Evolutionary conservation across 2,888 invertebrate species (phyloP).

Genomic region (Agrilus biguttatus): DNA sequence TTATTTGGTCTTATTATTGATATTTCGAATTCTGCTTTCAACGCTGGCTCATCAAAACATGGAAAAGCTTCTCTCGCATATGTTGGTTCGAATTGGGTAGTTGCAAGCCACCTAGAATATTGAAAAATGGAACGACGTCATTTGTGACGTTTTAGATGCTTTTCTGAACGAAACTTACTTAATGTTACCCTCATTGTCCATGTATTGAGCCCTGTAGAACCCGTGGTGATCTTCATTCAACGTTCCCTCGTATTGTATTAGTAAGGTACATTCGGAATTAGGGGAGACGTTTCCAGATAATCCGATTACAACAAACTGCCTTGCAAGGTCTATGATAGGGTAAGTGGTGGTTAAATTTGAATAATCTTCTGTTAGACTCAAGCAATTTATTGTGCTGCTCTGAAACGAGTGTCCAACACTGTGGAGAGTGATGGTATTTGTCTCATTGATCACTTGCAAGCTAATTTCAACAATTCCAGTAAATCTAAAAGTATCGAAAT

Average conservation of each 20-base stretch:
- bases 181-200: slow-evolving; percentile 2
- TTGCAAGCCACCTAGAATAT: slow-evolving; percentile 24
- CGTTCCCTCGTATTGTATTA: neutral
- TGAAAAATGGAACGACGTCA: neutral
- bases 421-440: slow-evolving; percentile 7
- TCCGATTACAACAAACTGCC: no score
- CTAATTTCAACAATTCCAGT: slow-evolving; percentile 5
- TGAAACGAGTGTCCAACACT: no score
- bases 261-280: no score
- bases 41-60: slow-evolving; percentile 53
- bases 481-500: slow-evolving; percentile 4
- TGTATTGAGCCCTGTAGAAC: slow-evolving; percentile 6
- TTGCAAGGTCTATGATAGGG: no score
- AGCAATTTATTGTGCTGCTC: no score
- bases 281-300: no score
- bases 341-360: no score
- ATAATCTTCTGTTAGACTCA: no score
- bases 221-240: slow-evolving; percentile 3
- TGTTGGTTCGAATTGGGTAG: slow-evolving; percentile 51
- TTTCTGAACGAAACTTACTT: slow-evolving; percentile 2
- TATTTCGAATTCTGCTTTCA: slow-evolving; percentile 25
- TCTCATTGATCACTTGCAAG: slow-evolving; percentile 1
- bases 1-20: slow-evolving; percentile 20
- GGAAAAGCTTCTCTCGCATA: slow-evolving; percentile 56
- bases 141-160: neutral